Conservation (phyloP, 2,797 vertebrate species). For the Salarias fasciatus region DNA sequence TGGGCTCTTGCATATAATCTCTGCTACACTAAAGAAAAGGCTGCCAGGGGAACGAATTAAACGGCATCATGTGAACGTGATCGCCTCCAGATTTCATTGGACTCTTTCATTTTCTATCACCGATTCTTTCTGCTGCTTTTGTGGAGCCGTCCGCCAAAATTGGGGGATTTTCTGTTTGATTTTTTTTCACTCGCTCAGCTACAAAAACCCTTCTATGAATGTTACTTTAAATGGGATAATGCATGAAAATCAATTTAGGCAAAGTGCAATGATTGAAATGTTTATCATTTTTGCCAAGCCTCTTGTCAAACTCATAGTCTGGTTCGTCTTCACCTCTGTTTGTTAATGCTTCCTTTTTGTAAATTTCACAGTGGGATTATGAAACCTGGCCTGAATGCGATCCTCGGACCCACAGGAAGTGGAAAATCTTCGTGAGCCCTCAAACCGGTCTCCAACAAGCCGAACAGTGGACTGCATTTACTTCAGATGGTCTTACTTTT, state of each 20-base stretch:
- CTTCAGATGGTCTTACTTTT: background rate
- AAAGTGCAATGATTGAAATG: no score
- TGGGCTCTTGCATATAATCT: slow-evolving; percentile 83
- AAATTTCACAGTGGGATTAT: slow-evolving; percentile 84
- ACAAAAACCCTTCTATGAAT: no score
- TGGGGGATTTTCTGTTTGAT: slow-evolving; percentile 21
- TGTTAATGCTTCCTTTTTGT: background rate
- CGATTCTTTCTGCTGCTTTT: slow-evolving; percentile 40
- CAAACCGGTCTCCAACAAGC: background rate
- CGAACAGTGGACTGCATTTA: background rate
- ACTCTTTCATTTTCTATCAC: slow-evolving; percentile 49
- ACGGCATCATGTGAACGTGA: slow-evolving; percentile 63
- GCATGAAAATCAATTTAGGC: no score
- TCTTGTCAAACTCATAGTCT: no score
- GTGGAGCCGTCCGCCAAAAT: slow-evolving; percentile 36
- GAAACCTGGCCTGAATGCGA: slow-evolving; percentile 88
- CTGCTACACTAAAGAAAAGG: slow-evolving; percentile 62
- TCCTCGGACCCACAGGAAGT: slow-evolving; percentile 86
- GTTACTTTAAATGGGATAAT: no score
- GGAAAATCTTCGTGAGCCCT: slow-evolving; percentile 89
- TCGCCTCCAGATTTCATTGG: slow-evolving; percentile 47
- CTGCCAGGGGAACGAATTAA: slow-evolving; percentile 76
- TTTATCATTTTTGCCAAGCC: no score
- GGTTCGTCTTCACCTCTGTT: no score
- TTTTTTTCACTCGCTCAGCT: background rate